Percentiles rank a stretch among this genome's conserved stretches.
These are phyloP conservation scores for Polyommatus iphigenia DNA, from an alignment of 2,888 invertebrate genomes.

Conservation along the genomic window DNA sequence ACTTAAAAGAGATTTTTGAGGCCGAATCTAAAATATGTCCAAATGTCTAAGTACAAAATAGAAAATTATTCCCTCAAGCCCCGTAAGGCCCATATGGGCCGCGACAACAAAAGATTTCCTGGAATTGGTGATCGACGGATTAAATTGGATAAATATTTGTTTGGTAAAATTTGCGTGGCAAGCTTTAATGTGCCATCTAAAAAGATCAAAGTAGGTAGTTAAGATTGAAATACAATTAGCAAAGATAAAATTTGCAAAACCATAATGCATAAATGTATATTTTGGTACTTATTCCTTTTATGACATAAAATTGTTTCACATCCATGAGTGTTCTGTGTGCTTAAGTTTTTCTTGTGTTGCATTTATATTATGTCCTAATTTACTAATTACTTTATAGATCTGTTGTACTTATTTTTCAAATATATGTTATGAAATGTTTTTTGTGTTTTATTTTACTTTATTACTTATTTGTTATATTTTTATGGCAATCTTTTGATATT, in stretches of 20 bases:
- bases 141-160: too few relatives aligned
- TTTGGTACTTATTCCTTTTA: neutral
- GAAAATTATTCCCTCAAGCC: too few relatives aligned
- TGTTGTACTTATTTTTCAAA: neutral
- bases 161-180: too few relatives aligned
- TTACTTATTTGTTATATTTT: neutral
- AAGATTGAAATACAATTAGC: neutral
- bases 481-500: neutral
- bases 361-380: constrained; percentile 2
- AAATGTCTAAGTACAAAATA: neutral
- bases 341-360: neutral
- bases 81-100: too few relatives aligned
- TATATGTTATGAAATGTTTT: neutral
- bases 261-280: neutral
- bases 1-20: neutral
- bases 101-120: too few relatives aligned
- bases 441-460: neutral
- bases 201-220: neutral
- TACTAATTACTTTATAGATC: neutral
- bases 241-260: too few relatives aligned
- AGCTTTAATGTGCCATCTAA: neutral
- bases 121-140: too few relatives aligned
- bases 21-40: neutral
- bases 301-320: neutral
- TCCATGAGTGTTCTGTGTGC: neutral